Percentiles rank a stretch among this genome's conserved stretches.
phyloP scores from a whole-genome alignment of 2,888 invertebrate species.

The Drosophila rubida region DNA sequence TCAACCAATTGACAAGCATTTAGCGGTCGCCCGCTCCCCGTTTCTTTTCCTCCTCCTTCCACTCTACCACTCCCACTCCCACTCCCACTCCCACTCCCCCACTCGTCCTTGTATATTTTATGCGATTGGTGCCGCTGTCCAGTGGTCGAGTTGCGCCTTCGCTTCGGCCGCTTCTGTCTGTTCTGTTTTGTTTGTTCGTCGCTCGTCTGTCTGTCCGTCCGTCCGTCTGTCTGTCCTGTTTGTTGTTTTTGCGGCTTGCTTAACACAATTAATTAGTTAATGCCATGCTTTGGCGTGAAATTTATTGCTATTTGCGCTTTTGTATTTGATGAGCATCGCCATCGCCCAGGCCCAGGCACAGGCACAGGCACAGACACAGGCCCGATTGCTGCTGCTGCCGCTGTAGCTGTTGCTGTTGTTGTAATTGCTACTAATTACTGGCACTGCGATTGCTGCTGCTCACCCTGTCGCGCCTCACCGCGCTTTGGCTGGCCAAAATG shows the following conservation, averaged over 20 bases:
- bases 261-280: conserved; percentile 80
- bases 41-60: not conserved
- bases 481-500: conserved; percentile 16
- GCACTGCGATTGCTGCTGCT: conserved; percentile 58
- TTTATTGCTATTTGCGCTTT: conserved; percentile 74
- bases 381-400: conserved; percentile 29
- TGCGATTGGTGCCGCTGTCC: conserved; percentile 13
- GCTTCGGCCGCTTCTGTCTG: conserved; percentile 22
- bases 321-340: conserved; percentile 65
- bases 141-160: conserved; percentile 20
- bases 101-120: conserved; percentile 21
- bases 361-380: too few species aligned
- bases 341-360: conserved; percentile 12
- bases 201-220: not conserved
- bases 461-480: not conserved
- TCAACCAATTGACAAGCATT: conserved; percentile 57
- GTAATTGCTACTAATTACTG: conserved; percentile 74
- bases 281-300: conserved; percentile 73
- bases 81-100: not conserved
- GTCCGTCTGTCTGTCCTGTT: not conserved
- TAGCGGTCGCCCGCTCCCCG: conserved; percentile 26
- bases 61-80: not conserved
- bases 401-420: conserved; percentile 40
- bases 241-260: conserved; percentile 67
- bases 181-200: conserved; percentile 33